Conservation (phyloP, 2,797 vertebrate species). For the Danio kyathit region DNA sequence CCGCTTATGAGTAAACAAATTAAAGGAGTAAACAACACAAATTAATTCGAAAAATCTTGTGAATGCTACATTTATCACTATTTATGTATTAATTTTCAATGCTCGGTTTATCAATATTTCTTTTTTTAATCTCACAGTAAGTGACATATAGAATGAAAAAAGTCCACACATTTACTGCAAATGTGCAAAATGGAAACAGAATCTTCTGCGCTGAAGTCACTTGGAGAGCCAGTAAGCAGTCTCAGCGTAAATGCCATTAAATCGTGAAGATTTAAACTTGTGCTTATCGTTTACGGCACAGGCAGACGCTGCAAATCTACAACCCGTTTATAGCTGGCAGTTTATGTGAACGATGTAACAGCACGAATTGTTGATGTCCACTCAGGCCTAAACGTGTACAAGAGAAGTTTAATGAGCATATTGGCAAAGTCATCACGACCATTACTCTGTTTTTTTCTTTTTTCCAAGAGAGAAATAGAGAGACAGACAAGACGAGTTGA, state of each 20-base stretch:
- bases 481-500: neutral
- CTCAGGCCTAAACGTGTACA: slow-evolving; percentile 11
- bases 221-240: slow-evolving; percentile 14
- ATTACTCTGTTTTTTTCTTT: slow-evolving; percentile 24
- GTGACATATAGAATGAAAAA: neutral
- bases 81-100: neutral
- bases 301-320: slow-evolving; percentile 37
- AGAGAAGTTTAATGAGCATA: slow-evolving; percentile 26
- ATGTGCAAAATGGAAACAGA: slow-evolving; percentile 11
- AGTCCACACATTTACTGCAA: neutral
- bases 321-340: slow-evolving; percentile 40
- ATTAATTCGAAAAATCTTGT: neutral
- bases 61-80: neutral
- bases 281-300: slow-evolving; percentile 47
- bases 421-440: slow-evolving; percentile 21
- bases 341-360: slow-evolving; percentile 20
- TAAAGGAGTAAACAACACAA: no score
- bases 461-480: neutral
- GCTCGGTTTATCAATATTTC: neutral
- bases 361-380: slow-evolving; percentile 33
- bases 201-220: neutral
- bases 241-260: slow-evolving; percentile 43
- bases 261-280: slow-evolving; percentile 50
- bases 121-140: neutral
- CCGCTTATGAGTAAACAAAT: no score